Evolutionary conservation across 2,888 invertebrate genomes (phyloP).

Genomic region (Chirona hameri): DNA sequence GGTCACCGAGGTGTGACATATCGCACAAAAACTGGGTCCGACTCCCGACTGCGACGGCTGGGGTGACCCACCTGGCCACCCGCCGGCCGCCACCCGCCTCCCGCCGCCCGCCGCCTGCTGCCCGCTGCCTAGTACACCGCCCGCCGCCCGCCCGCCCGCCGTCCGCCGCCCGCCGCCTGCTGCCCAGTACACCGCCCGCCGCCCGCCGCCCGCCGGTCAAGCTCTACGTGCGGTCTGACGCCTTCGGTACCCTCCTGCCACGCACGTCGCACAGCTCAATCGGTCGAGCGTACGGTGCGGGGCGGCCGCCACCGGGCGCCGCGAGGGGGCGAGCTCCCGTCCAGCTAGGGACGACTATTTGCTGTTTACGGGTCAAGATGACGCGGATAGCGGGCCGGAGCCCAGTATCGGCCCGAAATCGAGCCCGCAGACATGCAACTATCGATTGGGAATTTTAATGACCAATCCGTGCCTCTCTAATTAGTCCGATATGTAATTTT

Average conservation of each 20-base stretch:
- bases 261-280: too few species aligned
- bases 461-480: conserved; percentile 27
- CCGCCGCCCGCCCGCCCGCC: too few species aligned
- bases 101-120: not conserved
- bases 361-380: not conserved
- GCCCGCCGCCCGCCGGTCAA: too few species aligned
- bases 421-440: conserved; percentile 3
- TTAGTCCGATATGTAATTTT: conserved; percentile 5
- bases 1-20: not conserved
- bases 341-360: not conserved
- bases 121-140: not conserved
- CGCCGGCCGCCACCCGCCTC: too few species aligned
- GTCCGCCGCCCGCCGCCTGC: too few species aligned
- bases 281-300: too few species aligned
- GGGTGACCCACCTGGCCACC: not conserved
- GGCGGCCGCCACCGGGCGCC: not conserved
- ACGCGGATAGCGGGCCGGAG: not conserved
- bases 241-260: too few species aligned
- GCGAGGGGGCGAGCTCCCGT: not conserved
- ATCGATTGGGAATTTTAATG: conserved; percentile 25
- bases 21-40: not conserved
- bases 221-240: too few species aligned
- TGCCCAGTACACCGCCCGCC: too few species aligned
- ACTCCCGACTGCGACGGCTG: not conserved
- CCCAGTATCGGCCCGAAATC: not conserved